Base-by-base conservation (phyloP, 1,140 invertebrate genomes). In the Bombus superbus region DNA sequence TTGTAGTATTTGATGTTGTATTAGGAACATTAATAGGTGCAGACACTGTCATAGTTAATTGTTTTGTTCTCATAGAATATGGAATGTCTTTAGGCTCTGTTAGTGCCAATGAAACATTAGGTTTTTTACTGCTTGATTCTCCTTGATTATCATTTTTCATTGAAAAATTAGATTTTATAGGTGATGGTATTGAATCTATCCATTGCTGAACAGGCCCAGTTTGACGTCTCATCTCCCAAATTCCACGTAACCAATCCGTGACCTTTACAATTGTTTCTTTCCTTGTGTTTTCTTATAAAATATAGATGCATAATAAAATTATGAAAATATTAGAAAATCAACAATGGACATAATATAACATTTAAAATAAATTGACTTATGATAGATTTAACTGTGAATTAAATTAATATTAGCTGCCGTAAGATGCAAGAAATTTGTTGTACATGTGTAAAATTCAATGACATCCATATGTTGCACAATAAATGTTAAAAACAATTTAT, bases 151-250 rank as follows among this genome's bases (percentile, higher is more conserved):
- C 86, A 57, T 75, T 86, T 28, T 76, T 69, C 35, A 86, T 35
- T 25, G 64, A 40, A n/a, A 83, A 22, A 18, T 72, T 75, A 28
- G 90, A 59, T 88, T 93, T 92, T 9, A 86, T 88, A 32, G 94
- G 89, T 38, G 90, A 91, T 71, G 95, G 95, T 87, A 95, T 92
- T 15, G 95, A 95, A 69, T 96, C 94, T 87, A 96, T 93, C 95
- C 95, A 96, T 95, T 95, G 94, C 87, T 96, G 95, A 84, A 96
- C 93, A 42, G 94, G 94, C 79, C 91, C 92, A 53, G 86, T 84
- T 18, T 90, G 85, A 53, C 94, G 94, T 91, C 92, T 94, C 95
- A 95, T 95, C 86, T 95, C 93, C 94, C 95, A 95, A 86, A 95
- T 91, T 42, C 93, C 90, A 62, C 93, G 92, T 38, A 95, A 74